phyloP scores from a whole-genome alignment of 2,888 invertebrate genomes.

The Andricus curvator region DNA sequence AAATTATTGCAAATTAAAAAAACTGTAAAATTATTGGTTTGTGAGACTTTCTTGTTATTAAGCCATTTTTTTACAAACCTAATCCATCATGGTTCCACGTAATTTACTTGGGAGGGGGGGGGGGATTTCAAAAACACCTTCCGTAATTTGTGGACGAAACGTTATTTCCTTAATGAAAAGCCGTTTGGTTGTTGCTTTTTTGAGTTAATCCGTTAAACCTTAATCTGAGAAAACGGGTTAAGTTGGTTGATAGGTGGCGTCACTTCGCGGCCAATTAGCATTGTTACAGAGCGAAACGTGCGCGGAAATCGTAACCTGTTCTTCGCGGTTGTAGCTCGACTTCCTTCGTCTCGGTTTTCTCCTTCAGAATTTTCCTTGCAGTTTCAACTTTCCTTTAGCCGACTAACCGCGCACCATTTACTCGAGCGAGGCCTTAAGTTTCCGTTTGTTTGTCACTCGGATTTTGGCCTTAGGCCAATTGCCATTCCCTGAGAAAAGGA shows the following conservation, averaged over 20 bases:
- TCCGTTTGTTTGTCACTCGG: slow-evolving; percentile 58
- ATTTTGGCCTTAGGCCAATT: slow-evolving; percentile 56
- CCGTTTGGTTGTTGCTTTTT: neutral
- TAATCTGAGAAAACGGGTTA: slow-evolving; percentile 18
- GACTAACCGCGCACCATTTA: slow-evolving; percentile 47
- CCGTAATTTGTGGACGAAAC: too few species aligned
- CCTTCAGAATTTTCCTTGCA: slow-evolving; percentile 46
- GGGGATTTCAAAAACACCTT: too few species aligned
- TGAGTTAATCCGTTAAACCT: neutral
- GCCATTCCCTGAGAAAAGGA: slow-evolving; percentile 54
- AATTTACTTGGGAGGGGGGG: too few species aligned
- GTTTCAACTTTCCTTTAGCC: slow-evolving; percentile 49
- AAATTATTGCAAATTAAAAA: too few species aligned
- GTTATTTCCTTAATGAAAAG: neutral
- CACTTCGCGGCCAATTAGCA: slow-evolving; percentile 56
- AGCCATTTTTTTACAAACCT: too few species aligned
- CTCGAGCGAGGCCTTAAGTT: slow-evolving; percentile 46
- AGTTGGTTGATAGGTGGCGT: slow-evolving; percentile 47
- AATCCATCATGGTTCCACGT: too few species aligned
- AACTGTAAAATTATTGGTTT: too few species aligned
- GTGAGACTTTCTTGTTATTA: too few species aligned
- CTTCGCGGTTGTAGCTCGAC: neutral
- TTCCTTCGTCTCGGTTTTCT: slow-evolving; percentile 50
- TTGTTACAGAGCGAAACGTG: slow-evolving; percentile 55
- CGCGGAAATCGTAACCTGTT: slow-evolving; percentile 50